Conservation (phyloP, 2,113 vertebrate genomes). For the Lagopus muta region DNA sequence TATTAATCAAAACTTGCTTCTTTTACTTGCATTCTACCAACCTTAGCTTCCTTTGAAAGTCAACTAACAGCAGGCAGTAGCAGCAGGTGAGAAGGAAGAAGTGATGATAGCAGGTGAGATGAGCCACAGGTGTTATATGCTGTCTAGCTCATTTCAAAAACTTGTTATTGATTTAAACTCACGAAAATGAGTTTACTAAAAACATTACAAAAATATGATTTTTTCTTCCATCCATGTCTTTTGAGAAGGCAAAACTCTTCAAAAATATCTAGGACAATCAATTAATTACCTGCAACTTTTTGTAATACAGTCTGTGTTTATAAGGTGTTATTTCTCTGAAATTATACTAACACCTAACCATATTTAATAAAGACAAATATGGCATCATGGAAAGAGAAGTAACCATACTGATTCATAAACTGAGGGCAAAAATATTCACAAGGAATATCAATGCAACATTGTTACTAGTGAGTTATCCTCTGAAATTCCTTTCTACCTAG, state of each 20-base stretch:
- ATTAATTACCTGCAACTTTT: neutral
- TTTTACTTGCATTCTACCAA: conserved; percentile 24
- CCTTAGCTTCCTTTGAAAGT: conserved; percentile 34
- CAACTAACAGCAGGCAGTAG: conserved; percentile 30
- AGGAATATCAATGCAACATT: neutral
- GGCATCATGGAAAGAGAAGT: neutral
- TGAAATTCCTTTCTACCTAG: neutral
- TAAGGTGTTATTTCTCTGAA: neutral
- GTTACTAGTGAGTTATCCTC: neutral
- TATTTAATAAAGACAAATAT: neutral
- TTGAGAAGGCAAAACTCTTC: neutral
- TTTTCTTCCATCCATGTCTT: neutral
- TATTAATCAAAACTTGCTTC: neutral
- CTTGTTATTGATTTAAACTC: neutral
- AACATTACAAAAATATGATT: neutral
- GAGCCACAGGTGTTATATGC: neutral
- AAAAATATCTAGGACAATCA: neutral
- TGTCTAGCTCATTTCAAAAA: conserved; percentile 7
- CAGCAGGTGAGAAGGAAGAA: conserved; percentile 50
- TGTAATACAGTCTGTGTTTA: neutral
- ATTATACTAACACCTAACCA: neutral
- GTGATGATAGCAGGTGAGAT: conserved; percentile 38
- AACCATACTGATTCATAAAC: neutral
- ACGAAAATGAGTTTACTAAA: neutral
- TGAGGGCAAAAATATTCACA: neutral